phyloP scores from a whole-genome alignment of 2,113 vertebrate genomes.

The Labrus mixtus region DNA sequence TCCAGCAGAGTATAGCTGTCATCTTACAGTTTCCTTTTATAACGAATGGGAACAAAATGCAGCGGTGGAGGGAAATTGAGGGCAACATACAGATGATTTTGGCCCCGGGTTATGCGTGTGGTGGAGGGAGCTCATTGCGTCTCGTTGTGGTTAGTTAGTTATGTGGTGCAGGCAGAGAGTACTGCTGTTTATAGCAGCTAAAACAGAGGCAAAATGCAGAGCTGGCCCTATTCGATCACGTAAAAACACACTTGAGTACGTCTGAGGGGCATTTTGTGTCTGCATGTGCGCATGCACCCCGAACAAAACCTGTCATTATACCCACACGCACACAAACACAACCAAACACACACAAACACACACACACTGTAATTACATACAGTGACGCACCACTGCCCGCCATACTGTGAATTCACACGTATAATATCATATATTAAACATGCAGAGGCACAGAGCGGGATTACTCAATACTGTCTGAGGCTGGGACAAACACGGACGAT shows the following conservation, averaged over 20 bases:
- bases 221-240: constrained; percentile 49
- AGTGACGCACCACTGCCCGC: constrained; percentile 65
- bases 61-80: constrained; percentile 65
- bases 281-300: constrained; percentile 47
- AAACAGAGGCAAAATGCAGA: constrained; percentile 59
- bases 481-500: constrained; percentile 61
- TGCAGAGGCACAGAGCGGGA: constrained; percentile 42
- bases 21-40: constrained; percentile 65
- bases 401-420: constrained; percentile 56
- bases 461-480: constrained; percentile 48
- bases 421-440: constrained; percentile 62
- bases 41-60: constrained; percentile 57
- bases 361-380: constrained; percentile 65
- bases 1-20: constrained; percentile 50
- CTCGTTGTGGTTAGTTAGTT: constrained; percentile 71
- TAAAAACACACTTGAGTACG: constrained; percentile 40
- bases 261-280: constrained; percentile 55
- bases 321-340: neutral
- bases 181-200: constrained; percentile 67
- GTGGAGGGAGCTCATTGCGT: constrained; percentile 50
- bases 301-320: constrained; percentile 75
- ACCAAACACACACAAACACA: constrained; percentile 27
- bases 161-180: constrained; percentile 59
- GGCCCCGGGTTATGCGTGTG: constrained; percentile 61
- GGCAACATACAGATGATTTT: constrained; percentile 70